Evolutionary conservation across 2,113 vertebrate genomes (phyloP).

Genomic region (Forbesichthys agassizii): DNA sequence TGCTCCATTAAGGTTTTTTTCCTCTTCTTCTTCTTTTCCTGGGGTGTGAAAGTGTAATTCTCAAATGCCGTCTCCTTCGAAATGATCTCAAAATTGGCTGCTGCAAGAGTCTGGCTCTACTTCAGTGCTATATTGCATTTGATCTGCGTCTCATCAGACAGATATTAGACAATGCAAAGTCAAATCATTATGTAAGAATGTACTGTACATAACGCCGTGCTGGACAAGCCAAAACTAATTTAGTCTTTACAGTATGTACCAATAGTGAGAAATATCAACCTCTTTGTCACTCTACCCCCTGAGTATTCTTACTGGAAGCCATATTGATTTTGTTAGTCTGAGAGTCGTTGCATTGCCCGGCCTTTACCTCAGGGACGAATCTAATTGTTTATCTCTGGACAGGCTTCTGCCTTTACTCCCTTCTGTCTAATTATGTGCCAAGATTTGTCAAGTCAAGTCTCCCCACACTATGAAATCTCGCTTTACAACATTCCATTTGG

Average conservation of each 20-base stretch:
- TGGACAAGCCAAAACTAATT: conserved; percentile 54
- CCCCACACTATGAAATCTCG: conserved; percentile 79
- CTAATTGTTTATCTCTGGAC: conserved; percentile 86
- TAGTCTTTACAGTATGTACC: conserved; percentile 63
- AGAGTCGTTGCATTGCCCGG: conserved; percentile 76
- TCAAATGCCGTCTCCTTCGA: conserved; percentile 69
- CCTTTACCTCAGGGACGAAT: conserved; percentile 81
- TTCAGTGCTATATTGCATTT: conserved; percentile 55
- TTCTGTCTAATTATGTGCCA: conserved; percentile 84
- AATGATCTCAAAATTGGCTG: conserved; percentile 61
- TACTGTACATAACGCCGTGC: conserved; percentile 48
- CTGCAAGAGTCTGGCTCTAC: conserved; percentile 49
- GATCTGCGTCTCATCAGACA: conserved; percentile 49
- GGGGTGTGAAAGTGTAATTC: conserved; percentile 71
- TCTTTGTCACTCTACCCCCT: conserved; percentile 74
- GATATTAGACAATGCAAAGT: conserved; percentile 37
- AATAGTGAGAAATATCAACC: conserved; percentile 76
- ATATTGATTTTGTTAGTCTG: conserved; percentile 82
- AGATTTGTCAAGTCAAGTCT: conserved; percentile 85
- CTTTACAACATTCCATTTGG: conserved; percentile 81
- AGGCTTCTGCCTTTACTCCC: conserved; percentile 81
- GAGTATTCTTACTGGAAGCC: conserved; percentile 76
- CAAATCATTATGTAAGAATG: conserved; percentile 41
- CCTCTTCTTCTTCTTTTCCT: conserved; percentile 39
- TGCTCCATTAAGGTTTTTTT: conserved; percentile 62